phyloP scores from a whole-genome alignment of 92 coral and sea anemone species.

The Galaxea fascicularis region DNA sequence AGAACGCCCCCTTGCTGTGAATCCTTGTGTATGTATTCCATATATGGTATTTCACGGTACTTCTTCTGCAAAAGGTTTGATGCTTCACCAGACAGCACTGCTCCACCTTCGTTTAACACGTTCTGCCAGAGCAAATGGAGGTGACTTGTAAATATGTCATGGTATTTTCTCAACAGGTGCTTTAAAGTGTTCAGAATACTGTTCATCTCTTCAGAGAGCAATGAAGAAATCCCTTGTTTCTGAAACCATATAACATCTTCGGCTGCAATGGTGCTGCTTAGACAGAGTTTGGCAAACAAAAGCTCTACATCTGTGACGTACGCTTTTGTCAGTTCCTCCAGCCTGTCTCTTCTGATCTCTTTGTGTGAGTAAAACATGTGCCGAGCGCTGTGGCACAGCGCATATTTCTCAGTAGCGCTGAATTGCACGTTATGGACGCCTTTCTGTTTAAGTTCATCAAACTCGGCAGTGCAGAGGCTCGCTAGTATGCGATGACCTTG shows the following conservation, averaged over 20 bases:
- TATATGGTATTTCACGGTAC: background rate
- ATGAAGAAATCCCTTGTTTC: background rate
- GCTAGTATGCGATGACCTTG: slow-evolving; percentile 59
- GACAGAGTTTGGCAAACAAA: slow-evolving; percentile 13
- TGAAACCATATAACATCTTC: background rate
- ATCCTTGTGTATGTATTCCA: background rate
- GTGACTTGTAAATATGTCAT: background rate
- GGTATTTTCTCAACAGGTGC: slow-evolving; percentile 4
- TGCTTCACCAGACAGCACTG: background rate
- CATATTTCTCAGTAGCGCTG: background rate
- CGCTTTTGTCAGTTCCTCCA: background rate
- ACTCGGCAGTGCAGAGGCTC: slow-evolving; percentile 29
- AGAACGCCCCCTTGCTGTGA: background rate
- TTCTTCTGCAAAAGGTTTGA: slow-evolving; percentile 1
- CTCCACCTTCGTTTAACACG: slow-evolving; percentile 17
- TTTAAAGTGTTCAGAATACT: background rate
- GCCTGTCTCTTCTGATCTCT: background rate
- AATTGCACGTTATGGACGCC: background rate
- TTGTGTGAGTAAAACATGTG: slow-evolving; percentile 18
- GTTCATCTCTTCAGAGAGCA: background rate
- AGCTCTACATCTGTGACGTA: slow-evolving; percentile 19
- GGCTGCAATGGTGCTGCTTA: background rate
- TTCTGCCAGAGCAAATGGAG: background rate
- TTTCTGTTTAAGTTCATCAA: slow-evolving; percentile 22
- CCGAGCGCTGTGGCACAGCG: background rate